phyloP scores from a whole-genome alignment of 2,888 invertebrate species.

The Steromphala cineraria region DNA sequence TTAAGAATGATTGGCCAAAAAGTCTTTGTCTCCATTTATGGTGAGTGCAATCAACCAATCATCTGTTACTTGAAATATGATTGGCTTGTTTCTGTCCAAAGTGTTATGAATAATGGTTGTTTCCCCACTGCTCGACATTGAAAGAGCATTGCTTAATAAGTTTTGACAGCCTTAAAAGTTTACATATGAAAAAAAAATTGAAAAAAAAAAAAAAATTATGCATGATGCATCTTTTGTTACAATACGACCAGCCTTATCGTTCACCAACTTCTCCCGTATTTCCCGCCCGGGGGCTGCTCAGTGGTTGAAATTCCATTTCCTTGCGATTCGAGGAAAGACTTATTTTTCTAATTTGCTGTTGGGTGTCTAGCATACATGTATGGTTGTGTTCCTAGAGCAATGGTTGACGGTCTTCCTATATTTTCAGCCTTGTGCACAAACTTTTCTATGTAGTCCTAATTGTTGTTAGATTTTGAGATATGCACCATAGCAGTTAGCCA shows the following conservation, averaged over 20 bases:
- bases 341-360: conserved; percentile 24
- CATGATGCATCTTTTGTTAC: conserved; percentile 17
- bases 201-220: neutral
- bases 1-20: conserved; percentile 8
- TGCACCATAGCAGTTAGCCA: conserved; percentile 19
- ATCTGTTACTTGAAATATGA: conserved; percentile 4
- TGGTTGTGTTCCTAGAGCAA: conserved; percentile 22
- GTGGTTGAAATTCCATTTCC: conserved; percentile 16
- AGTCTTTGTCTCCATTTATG: conserved; percentile 1
- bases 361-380: conserved; percentile 20
- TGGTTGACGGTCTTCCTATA: conserved; percentile 21
- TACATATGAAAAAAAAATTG: conserved; percentile 6
- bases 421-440: conserved; percentile 21
- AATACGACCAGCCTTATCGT: neutral
- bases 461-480: conserved; percentile 20
- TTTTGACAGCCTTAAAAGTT: conserved; percentile 16
- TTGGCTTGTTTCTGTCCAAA: conserved; percentile 12
- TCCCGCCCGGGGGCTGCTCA: neutral
- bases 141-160: conserved; percentile 7
- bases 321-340: conserved; percentile 1
- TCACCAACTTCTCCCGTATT: neutral
- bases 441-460: conserved; percentile 17
- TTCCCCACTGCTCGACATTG: neutral
- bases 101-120: conserved; percentile 7
- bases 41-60: conserved; percentile 17